Percentiles rank a stretch among this genome's conserved stretches.
These are phyloP conservation scores for Jacana jacana DNA, from an alignment of 2,113 vertebrate species.

Conservation along the genomic window DNA sequence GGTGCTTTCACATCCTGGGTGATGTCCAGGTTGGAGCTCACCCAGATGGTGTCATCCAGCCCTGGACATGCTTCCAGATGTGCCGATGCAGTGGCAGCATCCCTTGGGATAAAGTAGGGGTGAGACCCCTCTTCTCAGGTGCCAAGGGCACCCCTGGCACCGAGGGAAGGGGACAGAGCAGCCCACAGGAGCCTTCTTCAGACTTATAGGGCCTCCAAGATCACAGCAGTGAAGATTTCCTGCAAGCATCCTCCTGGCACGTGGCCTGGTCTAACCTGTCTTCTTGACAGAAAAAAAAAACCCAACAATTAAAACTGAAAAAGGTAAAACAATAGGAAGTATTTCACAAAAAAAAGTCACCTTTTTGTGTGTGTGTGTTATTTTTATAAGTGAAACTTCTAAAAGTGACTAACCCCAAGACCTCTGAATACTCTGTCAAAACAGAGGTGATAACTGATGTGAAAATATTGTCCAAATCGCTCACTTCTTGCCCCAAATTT, in stretches of 20 bases:
- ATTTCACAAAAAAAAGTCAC: neutral
- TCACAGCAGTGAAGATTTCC: neutral
- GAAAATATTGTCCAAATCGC: neutral
- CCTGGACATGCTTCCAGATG: neutral
- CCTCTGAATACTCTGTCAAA: neutral
- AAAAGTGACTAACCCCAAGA: neutral
- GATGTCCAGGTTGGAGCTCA: neutral
- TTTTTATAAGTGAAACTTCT: neutral
- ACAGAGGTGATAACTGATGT: neutral
- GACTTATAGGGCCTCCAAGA: neutral
- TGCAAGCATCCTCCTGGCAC: neutral
- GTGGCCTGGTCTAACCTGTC: neutral
- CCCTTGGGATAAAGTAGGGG: neutral
- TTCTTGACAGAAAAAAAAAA: neutral
- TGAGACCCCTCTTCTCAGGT: accelerated
- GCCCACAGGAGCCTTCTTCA: neutral
- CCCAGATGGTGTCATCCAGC: accelerated
- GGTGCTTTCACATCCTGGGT: neutral
- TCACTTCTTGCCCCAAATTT: neutral
- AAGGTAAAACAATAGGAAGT: neutral
- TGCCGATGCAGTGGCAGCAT: neutral
- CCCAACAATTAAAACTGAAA: neutral
- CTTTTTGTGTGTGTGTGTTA: neutral
- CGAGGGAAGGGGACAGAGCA: neutral
- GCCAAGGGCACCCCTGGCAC: neutral